Base-by-base conservation (phyloP, 2,797 vertebrate species). In the Geotrypetes seraphini region DNA sequence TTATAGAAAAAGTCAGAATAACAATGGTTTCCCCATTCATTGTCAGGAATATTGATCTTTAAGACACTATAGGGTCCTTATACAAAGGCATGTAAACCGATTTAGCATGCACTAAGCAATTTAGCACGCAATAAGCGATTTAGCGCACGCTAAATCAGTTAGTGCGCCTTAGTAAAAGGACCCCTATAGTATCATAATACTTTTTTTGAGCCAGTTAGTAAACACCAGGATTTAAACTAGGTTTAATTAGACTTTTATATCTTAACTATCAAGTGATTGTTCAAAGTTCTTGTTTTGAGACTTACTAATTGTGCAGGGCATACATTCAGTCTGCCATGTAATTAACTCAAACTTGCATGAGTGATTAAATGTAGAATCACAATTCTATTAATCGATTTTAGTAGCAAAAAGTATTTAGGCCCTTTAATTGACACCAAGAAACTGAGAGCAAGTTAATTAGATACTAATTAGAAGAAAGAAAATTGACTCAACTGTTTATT, bases 391-490 rank as follows among this genome's bases (percentile, higher is more conserved):
- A 52, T 55, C 9, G 18, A 66, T 60, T 52, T 56, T 62, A 31
- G 37, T 40, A 9, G 8, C 22, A 33, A 45, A 43, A 36, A 47
- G 5, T 57, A 51, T 69, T 78, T 63, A 65, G 63, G 54, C 39
- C 33, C 10, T 33, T 22, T 53, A 27, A n/a, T 37, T 47, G 57
- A 54, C 40, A 50, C 31, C 39, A 56, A 50, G 38, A 39, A 23
- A 50, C 33, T 59, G 52, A 57, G 37, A 28, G 39, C 33, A 71
- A 55, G 63, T 71, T 75, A 71, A 75, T 56, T 62, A 57, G 39
- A 41, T 64, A 36, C 44, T 59, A 78, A 65, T 82, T 74, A 73
- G 61, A 48, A 66, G 45, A 69, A 55, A 57, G 53, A 54, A 76
- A 69, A 80, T 73, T 63, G 47, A 33, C 41, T 43, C 28, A 54